phyloP scores from a whole-genome alignment of 2,888 invertebrate genomes.

The Altica lythri region DNA sequence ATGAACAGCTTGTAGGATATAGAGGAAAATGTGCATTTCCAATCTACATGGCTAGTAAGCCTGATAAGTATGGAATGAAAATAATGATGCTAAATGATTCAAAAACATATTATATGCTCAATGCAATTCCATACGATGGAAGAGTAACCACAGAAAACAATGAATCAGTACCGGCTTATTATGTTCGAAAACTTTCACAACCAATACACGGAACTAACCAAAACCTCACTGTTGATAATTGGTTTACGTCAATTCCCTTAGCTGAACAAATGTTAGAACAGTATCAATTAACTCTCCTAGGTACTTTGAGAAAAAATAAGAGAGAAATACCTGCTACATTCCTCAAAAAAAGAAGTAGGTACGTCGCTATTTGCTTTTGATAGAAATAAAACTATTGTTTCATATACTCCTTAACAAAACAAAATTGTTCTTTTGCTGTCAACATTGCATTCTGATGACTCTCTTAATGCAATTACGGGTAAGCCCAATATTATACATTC shows the following conservation, averaged over 20 bases:
- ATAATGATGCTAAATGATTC: conserved; percentile 32
- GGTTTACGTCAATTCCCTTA: conserved; percentile 30
- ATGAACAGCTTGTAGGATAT: no score
- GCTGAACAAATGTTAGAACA: conserved; percentile 29
- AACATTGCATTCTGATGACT: conserved; percentile 22
- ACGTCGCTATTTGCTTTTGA: conserved; percentile 28
- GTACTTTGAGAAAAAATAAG: no score
- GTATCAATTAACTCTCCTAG: conserved; percentile 28
- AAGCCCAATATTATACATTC: conserved; percentile 22
- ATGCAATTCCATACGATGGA: conserved; percentile 34
- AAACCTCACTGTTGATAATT: conserved; percentile 34
- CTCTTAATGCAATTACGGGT: conserved; percentile 39
- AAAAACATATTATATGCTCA: conserved; percentile 33
- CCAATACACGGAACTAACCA: conserved; percentile 30
- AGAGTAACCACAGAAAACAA: conserved; percentile 27
- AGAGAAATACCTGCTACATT: no score
- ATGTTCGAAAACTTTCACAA: conserved; percentile 23
- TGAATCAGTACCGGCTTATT: conserved; percentile 23
- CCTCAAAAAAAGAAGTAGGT: no score
- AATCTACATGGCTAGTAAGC: no score
- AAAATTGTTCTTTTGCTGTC: conserved; percentile 41
- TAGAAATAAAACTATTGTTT: conserved; percentile 32
- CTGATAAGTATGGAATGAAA: no score
- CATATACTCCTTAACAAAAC: conserved; percentile 39
- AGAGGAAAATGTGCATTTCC: no score